Percentiles rank a stretch among this genome's conserved stretches.
phyloP scores from a whole-genome alignment of 2,113 vertebrate genomes.

The Psephotus haematonotus region DNA sequence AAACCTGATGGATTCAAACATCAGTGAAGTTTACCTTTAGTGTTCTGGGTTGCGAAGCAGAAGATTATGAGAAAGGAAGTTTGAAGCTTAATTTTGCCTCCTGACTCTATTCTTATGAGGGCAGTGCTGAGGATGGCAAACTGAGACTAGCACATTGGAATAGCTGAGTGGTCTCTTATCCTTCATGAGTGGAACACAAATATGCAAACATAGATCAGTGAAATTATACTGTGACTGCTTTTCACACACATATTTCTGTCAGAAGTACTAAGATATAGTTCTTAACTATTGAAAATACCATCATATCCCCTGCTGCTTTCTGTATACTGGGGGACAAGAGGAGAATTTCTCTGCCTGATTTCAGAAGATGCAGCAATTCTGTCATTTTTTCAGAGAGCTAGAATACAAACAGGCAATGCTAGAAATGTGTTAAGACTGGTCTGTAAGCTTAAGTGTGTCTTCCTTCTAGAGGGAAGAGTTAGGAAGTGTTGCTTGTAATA shows the following conservation, averaged over 20 bases:
- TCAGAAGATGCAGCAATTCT: not conserved
- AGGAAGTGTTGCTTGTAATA: not conserved
- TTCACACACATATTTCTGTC: not conserved
- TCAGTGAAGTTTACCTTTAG: not conserved
- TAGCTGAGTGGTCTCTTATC: not conserved
- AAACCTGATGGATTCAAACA: conserved; percentile 7
- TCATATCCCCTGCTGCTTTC: fast-evolving
- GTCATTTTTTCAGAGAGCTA: not conserved
- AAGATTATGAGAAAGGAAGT: not conserved
- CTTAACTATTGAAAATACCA: not conserved
- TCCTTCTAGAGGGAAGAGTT: not conserved
- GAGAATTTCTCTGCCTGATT: not conserved
- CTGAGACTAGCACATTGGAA: not conserved
- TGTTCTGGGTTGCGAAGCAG: not conserved
- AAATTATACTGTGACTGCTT: not conserved
- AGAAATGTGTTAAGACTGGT: not conserved
- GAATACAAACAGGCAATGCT: not conserved
- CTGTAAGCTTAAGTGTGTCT: not conserved
- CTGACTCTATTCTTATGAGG: not conserved
- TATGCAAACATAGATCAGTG: not conserved
- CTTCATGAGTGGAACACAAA: not conserved
- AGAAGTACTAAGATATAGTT: not conserved
- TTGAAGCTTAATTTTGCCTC: not conserved
- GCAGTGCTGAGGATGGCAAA: not conserved
- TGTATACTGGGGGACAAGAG: not conserved